Conservation (phyloP, 1,140 invertebrate genomes). For the Aphaenogaster ashmeadi region DNA sequence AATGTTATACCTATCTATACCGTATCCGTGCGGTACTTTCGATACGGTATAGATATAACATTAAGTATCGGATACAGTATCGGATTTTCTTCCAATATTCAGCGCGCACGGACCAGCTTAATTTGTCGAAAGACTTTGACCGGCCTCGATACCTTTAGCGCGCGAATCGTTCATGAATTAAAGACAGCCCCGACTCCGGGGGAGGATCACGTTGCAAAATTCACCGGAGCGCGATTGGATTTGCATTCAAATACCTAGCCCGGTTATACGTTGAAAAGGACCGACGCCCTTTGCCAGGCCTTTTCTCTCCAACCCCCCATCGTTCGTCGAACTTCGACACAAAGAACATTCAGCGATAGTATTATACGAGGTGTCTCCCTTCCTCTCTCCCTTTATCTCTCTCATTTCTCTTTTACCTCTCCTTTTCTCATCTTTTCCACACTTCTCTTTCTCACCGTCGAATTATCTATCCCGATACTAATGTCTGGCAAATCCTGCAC, state of each 20-base stretch:
- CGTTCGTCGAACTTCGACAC: constrained; percentile 66
- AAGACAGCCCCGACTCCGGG: constrained; percentile 44
- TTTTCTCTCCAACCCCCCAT: constrained; percentile 36
- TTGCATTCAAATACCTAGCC: constrained; percentile 79
- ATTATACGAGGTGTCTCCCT: constrained; percentile 63
- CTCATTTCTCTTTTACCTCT: not conserved
- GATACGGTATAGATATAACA: too few species aligned
- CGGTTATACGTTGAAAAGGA: constrained; percentile 73
- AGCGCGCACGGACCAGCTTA: constrained; percentile 31
- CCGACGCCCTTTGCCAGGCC: constrained; percentile 60
- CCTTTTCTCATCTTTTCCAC: constrained; percentile 6
- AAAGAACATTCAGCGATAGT: constrained; percentile 72
- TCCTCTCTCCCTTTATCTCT: not conserved
- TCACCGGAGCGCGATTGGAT: constrained; percentile 73
- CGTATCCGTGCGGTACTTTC: constrained; percentile 11
- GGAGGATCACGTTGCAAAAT: constrained; percentile 72
- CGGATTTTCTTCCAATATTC: constrained; percentile 62
- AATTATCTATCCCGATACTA: constrained; percentile 31
- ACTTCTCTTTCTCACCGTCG: not conserved
- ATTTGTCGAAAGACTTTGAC: constrained; percentile 63
- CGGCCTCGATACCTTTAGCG: constrained; percentile 44
- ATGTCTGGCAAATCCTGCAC: not conserved
- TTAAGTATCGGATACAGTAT: constrained; percentile 5
- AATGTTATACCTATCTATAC: not conserved
- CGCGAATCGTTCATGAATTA: constrained; percentile 69